Base-by-base conservation (phyloP, 2,797 vertebrate species). In the Leptodactylus fallax region DNA sequence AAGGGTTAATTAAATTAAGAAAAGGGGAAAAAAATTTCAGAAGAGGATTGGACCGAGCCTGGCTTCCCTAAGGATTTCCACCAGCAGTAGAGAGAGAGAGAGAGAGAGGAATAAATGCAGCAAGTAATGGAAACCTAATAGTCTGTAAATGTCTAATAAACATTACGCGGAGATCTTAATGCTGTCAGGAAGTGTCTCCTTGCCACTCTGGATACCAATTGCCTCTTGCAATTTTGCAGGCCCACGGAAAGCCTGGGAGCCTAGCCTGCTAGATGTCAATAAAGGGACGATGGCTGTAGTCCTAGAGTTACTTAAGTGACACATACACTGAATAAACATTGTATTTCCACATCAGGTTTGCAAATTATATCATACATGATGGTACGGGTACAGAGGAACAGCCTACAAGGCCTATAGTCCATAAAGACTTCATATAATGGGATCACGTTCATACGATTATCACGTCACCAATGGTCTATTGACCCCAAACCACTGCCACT, bases 71-170 rank as follows among this genome's bases (percentile, higher is more conserved):
- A 82, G 79, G 88, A 89, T 53, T 23, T 65, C 69, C 69, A 53
- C n/a, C 36, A 81, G 69, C 67, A 56, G 67, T 87, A 72, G 61
- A 81, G 51, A 58, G n/a, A n/a, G n/a, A n/a, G 19, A 63, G 7
- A 51, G 49, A 56, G 13, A 74, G n/a, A 86, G 72, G 56, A 87
- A 65, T 51, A 80, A 81, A 80, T 23, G 80, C 25, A 82, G 58
- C 78, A 82, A 82, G 79, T 89, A 82, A 89, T 89, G 88, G 84
- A 82, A 82, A 79, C 79, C 49, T 82, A 89, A 82, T 77, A 82
- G 80, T 83, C 72, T 87, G 86, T 63, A 87, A 82, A 83, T 79
- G 69, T 82, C 79, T 86, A 77, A 83, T 79, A 82, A 83, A 56
- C 67, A 81, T 81, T 80, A 72, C 56, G 16, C 25, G 49, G 47